Percentiles rank a stretch among this genome's conserved stretches.
phyloP scores from a whole-genome alignment of 2,797 vertebrate species.

The Hippoglossus hippoglossus region DNA sequence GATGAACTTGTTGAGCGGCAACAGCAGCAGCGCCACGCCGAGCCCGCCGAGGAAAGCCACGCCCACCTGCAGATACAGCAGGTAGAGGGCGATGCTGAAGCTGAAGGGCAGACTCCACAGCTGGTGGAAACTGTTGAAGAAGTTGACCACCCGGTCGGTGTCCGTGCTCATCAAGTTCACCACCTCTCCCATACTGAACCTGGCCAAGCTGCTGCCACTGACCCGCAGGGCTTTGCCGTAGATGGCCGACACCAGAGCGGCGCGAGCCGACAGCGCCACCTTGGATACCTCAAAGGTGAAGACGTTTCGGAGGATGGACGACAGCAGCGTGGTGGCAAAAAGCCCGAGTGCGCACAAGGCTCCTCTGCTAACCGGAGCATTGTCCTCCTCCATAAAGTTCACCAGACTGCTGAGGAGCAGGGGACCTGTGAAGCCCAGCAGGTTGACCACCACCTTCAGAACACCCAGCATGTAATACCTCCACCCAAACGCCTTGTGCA shows the following conservation, averaged over 20 bases:
- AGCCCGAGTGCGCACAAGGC: slow-evolving; percentile 88
- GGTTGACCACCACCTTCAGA: slow-evolving; percentile 85
- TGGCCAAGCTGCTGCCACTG: slow-evolving; percentile 81
- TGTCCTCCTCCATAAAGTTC: slow-evolving; percentile 89
- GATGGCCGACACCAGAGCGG: slow-evolving; percentile 86
- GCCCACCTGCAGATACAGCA: slow-evolving; percentile 93
- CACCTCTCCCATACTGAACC: slow-evolving; percentile 87
- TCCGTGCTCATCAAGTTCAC: slow-evolving; percentile 96
- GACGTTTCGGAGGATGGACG: slow-evolving; percentile 88
- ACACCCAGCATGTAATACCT: slow-evolving; percentile 88
- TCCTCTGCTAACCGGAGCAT: slow-evolving; percentile 87
- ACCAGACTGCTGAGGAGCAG: slow-evolving; percentile 91
- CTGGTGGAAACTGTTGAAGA: slow-evolving; percentile 93
- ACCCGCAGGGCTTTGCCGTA: slow-evolving; percentile 90
- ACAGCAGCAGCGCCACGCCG: slow-evolving; percentile 88
- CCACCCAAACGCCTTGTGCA: slow-evolving; percentile 88
- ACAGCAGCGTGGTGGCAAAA: slow-evolving; percentile 85
- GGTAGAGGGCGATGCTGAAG: slow-evolving; percentile 90
- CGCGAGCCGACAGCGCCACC: slow-evolving; percentile 85
- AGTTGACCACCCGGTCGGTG: slow-evolving; percentile 89
- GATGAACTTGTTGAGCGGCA: slow-evolving; percentile 94
- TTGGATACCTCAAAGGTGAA: slow-evolving; percentile 90
- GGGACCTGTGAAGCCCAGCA: slow-evolving; percentile 89
- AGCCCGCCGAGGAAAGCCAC: slow-evolving; percentile 91
- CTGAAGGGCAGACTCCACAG: slow-evolving; percentile 93